Base-by-base conservation (phyloP, 23 tunicate species). In the Styela clava region DNA sequence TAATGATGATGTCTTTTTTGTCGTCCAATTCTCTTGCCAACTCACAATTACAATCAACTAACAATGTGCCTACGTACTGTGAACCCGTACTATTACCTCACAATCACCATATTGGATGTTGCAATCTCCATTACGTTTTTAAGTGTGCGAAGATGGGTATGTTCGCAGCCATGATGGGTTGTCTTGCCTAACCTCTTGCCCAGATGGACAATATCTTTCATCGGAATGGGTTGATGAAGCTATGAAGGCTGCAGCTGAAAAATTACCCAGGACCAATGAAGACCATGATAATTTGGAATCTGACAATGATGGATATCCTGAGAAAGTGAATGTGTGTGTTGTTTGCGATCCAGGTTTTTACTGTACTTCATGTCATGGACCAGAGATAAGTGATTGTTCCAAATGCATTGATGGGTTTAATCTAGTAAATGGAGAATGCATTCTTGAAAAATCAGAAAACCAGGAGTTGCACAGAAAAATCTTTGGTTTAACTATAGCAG, bases 331-430 rank as follows among this genome's bases (percentile, higher is more conserved):
- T 19, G 81, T 82, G 30, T 91, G 97, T 64, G 79, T 79, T 24
- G 81, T 37, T 19, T 91, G 97, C 69, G 81, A 28, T 44, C 19
- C 88, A 2, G 70, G 30, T 5, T 36, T 81, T 16, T 28, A 73
- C 34, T 91, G 97, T 74, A 71, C 77, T 68, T 78, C 82, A 31
- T 91, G 97, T 79, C 25, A 35, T 3, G 87, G 90, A 9, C 63
- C 86, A 30, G 18, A 35, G 33, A 35, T 72, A 22, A 37, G 5
- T 20, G 74, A 91, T 21, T 91, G 97, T 63, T 78, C 62, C 68
- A 84, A 79, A 69, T 91, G 97, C 32, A 84, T 81, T 1, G 62
- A 71, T 27, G 97, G 87, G 2, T 76, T 82, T 87, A 29, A 61
- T 3, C 24, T 63, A 31, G 69, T 29, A 3, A 22, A 52, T 33